Percentiles rank a stretch among this genome's conserved stretches.
Evolutionary conservation across 1,140 invertebrate species (phyloP).

Genomic region (Metopolophium dirhodum): DNA sequence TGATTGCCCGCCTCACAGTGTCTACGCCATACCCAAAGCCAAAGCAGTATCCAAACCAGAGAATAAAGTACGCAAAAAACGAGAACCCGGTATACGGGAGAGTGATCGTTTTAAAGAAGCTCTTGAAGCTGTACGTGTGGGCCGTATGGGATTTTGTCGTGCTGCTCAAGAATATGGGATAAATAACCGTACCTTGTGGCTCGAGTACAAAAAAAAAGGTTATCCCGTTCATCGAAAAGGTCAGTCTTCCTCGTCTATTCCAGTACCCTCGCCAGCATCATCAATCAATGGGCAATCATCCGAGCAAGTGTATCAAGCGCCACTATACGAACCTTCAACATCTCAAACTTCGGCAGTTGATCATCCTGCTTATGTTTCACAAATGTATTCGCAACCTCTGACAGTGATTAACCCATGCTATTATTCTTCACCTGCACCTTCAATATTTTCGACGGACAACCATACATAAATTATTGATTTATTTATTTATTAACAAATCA

Average conservation of each 20-base stretch:
- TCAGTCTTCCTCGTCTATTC: constrained; percentile 18
- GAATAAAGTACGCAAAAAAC: constrained; percentile 51
- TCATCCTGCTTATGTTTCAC: constrained; percentile 53
- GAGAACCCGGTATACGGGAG: constrained; percentile 52
- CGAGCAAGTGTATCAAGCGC: constrained; percentile 36
- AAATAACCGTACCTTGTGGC: constrained; percentile 82
- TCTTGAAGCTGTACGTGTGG: constrained; percentile 78
- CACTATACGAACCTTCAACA: constrained; percentile 48
- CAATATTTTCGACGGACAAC: constrained; percentile 51
- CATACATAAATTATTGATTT: constrained; percentile 54
- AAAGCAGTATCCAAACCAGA: constrained; percentile 49
- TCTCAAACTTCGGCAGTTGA: constrained; percentile 49
- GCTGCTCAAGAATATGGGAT: constrained; percentile 81
- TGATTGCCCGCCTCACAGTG: constrained; percentile 55
- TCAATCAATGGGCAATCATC: constrained; percentile 43
- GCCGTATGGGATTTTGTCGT: constrained; percentile 85
- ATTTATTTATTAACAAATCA: constrained; percentile 19
- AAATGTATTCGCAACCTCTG: constrained; percentile 52
- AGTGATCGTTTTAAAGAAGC: constrained; percentile 64
- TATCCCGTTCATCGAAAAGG: constrained; percentile 69
- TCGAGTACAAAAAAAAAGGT: constrained; percentile 82
- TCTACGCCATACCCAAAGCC: constrained; percentile 56
- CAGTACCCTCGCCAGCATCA: constrained; percentile 12
- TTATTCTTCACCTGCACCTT: constrained; percentile 52
- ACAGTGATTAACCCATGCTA: constrained; percentile 53